These are phyloP conservation scores for Mycalesis mineus DNA, from an alignment of 2,888 invertebrate species.

Conservation along the genomic window DNA sequence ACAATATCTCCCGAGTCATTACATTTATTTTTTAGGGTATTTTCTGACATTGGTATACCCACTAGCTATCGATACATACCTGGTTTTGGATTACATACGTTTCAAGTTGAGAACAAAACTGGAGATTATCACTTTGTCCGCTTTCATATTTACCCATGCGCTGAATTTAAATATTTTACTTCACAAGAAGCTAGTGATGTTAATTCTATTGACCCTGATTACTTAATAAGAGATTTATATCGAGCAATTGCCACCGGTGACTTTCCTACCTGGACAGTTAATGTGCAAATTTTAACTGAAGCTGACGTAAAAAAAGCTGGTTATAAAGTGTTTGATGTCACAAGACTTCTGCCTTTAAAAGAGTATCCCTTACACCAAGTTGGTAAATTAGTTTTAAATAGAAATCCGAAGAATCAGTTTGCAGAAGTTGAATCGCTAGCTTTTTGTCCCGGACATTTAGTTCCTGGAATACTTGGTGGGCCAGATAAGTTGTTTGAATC, in stretches of 20 bases:
- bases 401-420: constrained; percentile 93
- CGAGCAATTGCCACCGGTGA: constrained; percentile 86
- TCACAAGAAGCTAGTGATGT: too few relatives aligned
- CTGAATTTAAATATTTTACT: too few relatives aligned
- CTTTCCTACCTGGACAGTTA: constrained; percentile 85
- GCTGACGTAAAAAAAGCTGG: constrained; percentile 85
- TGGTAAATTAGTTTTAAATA: constrained; percentile 88
- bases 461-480: constrained; percentile 92
- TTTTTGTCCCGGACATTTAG: constrained; percentile 89
- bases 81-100: too few relatives aligned
- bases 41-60: too few relatives aligned
- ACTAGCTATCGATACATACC: too few relatives aligned
- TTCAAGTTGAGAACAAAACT: too few relatives aligned
- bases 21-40: too few relatives aligned
- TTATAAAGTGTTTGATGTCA: constrained; percentile 93
- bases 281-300: constrained; percentile 88
- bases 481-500: constrained; percentile 93
- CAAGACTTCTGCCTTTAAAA: constrained; percentile 87
- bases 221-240: constrained; percentile 85
- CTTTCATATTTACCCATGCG: too few relatives aligned
- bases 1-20: too few relatives aligned
- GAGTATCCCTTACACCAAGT: constrained; percentile 90
- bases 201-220: too few relatives aligned
- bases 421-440: constrained; percentile 94
- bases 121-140: too few relatives aligned